Percentiles rank a stretch among this genome's conserved stretches.
These are phyloP conservation scores for Schizopygopsis malacanthus DNA, from an alignment of 2,797 vertebrate genomes.

Conservation along the genomic window DNA sequence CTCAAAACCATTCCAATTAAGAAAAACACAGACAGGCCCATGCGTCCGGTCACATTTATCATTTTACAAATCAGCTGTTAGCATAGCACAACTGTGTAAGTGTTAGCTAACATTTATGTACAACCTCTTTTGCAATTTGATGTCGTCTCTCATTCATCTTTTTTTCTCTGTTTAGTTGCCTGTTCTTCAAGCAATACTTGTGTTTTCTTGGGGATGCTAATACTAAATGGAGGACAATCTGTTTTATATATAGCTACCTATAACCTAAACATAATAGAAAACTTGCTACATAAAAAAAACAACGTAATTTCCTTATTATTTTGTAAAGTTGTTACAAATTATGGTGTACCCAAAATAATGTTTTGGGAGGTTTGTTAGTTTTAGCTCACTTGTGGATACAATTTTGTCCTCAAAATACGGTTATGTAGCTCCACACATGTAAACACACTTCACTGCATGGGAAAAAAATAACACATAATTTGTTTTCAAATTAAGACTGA, in stretches of 20 bases:
- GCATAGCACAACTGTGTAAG: not conserved
- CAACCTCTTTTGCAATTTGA: not conserved
- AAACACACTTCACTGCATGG: not conserved
- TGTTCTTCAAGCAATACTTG: not conserved
- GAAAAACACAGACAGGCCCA: slow-evolving; percentile 26
- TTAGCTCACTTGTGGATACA: not conserved
- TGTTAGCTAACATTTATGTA: not conserved
- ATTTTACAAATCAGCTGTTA: not conserved
- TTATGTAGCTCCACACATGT: not conserved
- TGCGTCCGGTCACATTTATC: not conserved
- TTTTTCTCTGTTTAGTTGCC: not conserved
- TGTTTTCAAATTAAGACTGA: not conserved
- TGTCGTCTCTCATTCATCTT: not conserved
- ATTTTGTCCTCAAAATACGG: not conserved
- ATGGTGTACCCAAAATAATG: not conserved
- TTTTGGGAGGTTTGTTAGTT: not conserved
- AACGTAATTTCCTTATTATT: not conserved
- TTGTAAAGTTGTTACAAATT: not conserved
- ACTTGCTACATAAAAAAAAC: not conserved
- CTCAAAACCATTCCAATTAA: slow-evolving; percentile 50
- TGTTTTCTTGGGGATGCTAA: not conserved
- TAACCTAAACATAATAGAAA: not conserved
- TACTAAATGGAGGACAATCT: not conserved
- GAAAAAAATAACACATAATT: not conserved
- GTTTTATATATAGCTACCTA: not conserved